Conservation (phyloP, 2,888 invertebrate species). For the Xylocampa areola region DNA sequence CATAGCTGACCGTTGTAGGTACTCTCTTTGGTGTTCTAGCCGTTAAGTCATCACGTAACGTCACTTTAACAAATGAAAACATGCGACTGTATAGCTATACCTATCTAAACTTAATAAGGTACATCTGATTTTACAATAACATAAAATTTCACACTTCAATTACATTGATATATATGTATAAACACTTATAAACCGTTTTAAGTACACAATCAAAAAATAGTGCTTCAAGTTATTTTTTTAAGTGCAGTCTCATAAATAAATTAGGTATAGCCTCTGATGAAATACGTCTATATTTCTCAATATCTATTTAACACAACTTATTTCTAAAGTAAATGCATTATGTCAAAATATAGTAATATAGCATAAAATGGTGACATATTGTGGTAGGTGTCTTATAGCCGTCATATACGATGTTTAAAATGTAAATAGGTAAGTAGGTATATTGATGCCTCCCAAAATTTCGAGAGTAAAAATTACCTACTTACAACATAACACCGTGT, state of each 20-base stretch:
- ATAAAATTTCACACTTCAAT: constrained; percentile 57
- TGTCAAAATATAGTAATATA: constrained; percentile 46
- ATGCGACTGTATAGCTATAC: constrained; percentile 56
- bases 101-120: constrained; percentile 57
- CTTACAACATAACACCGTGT: constrained; percentile 6
- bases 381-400: constrained; percentile 26
- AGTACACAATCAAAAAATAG: constrained; percentile 40
- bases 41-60: constrained; percentile 74
- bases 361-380: constrained; percentile 40
- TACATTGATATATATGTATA: constrained; percentile 56
- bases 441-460: constrained; percentile 6
- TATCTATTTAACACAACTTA: constrained; percentile 51
- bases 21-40: constrained; percentile 88
- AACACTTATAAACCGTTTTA: constrained; percentile 41
- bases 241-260: constrained; percentile 61
- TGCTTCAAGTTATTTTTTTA: constrained; percentile 30
- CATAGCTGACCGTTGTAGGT: constrained; percentile 62
- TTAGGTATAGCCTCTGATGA: constrained; percentile 64
- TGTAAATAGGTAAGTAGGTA: constrained; percentile 1
- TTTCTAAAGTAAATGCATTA: constrained; percentile 63
- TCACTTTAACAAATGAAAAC: constrained; percentile 59
- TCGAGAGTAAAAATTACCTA: constrained; percentile 7
- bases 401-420: background rate
- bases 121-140: constrained; percentile 49
- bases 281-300: constrained; percentile 49